Base-by-base conservation (phyloP, 2,113 vertebrate species). In the Propithecus coquereli region DNA sequence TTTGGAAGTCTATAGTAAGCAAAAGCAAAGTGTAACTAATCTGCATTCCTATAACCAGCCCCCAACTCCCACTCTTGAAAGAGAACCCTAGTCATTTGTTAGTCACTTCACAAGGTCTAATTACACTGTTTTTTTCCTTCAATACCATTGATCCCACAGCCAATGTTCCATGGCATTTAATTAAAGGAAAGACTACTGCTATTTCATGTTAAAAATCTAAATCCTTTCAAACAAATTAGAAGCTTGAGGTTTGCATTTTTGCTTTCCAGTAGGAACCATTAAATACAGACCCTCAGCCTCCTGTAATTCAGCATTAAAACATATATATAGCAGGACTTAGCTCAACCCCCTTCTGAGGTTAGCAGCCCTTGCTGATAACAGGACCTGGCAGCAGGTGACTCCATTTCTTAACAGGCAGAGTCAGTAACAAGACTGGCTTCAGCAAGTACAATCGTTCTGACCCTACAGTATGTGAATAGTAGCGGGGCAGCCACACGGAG, bases 161-260 rank as follows among this genome's bases (percentile, higher is more conserved):
- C 97, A 91, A 96, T 66, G 94, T 43, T 76, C 43, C 50, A 8
- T 80, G 85, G 94, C 94, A 94, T 97, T 97, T 98, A 98, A 98
- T 98, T 97, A 97, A 97, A 91, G 94, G 94, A 94, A 97, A 97
- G 95, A 81, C 96, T 96, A 82, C 94, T 91, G 71, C 95, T 91
- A 47, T 52, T 92, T 73, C 85, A 22, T 76, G 85, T 59, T 88
- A 47, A 94, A 96, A 96, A 88, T 27, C 85, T 68, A 88, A 84
- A 95, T 70, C 94, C 85, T 94, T 92, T 84, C 91, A 90, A 77
- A 73, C 91, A 95, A 77, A 94, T 76, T 57, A 92, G 81, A 86
- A 90, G 80, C 91, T 40, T 30, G n/a, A 86, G 47, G 76, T 66
- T 74, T 32, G 17, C 43, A 14, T 63, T 79, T 65, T 8, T 59